Evolutionary conservation across 2,888 invertebrate species (phyloP).

Genomic region (Euzophera pinguis): DNA sequence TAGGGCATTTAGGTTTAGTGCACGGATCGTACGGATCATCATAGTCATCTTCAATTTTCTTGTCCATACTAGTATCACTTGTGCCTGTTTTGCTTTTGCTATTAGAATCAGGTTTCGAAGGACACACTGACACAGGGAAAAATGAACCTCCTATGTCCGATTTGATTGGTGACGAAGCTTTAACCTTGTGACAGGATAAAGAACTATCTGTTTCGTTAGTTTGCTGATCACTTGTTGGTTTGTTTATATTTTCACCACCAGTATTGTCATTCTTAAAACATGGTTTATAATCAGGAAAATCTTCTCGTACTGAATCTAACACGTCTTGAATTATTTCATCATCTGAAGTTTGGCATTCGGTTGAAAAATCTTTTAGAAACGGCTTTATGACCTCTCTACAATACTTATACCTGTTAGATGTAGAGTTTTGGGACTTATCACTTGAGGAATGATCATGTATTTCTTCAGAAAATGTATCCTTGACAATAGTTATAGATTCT

Average conservation of each 20-base stretch:
- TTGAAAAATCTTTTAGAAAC: constrained; percentile 29
- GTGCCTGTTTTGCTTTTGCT: neutral
- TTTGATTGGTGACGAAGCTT: neutral
- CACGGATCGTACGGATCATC: neutral
- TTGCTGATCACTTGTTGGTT: neutral
- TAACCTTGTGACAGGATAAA: neutral
- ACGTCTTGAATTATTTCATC: constrained; percentile 31
- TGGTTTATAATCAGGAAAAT: constrained; percentile 33
- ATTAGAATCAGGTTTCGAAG: neutral
- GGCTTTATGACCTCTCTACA: constrained; percentile 47
- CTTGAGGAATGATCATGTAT: constrained; percentile 19
- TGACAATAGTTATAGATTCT: constrained; percentile 30
- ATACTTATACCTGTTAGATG: constrained; percentile 33
- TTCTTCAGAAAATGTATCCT: constrained; percentile 37
- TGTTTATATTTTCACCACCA: neutral
- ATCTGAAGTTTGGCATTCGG: constrained; percentile 29
- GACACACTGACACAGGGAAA: neutral
- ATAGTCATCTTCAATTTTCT: constrained; percentile 8
- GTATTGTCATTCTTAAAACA: constrained; percentile 21
- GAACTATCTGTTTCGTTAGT: neutral
- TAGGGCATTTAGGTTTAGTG: neutral
- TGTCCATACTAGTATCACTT: neutral
- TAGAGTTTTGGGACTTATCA: constrained; percentile 18
- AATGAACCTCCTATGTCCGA: neutral
- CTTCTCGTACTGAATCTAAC: constrained; percentile 27